Conservation (phyloP, 2,888 invertebrate genomes). For the Melolontha melolontha region DNA sequence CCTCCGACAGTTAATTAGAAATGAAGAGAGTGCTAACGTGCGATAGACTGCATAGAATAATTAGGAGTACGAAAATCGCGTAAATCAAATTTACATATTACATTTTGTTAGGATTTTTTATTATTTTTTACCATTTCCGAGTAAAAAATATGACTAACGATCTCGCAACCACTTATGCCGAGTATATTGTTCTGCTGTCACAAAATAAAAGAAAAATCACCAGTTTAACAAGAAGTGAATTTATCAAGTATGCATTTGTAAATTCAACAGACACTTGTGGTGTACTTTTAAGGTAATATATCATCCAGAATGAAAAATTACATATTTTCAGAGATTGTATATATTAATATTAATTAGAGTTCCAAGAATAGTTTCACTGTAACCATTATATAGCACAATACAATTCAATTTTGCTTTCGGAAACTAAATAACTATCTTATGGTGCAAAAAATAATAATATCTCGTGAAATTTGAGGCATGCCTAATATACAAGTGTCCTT, state of each 20-base stretch:
- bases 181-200: slow-evolving; percentile 1
- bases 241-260: neutral
- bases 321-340: too few species aligned
- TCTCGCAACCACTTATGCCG: neutral
- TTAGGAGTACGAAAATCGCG: slow-evolving; percentile 27
- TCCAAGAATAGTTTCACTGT: too few species aligned
- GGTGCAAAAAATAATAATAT: too few species aligned
- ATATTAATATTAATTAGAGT: too few species aligned
- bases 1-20: slow-evolving; percentile 55
- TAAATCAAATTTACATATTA: slow-evolving; percentile 4
- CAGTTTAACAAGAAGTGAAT: neutral
- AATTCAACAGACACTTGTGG: neutral
- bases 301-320: too few species aligned
- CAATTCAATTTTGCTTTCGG: too few species aligned
- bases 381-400: too few species aligned
- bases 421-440: too few species aligned
- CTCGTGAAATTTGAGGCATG: too few species aligned
- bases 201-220: slow-evolving; percentile 7
- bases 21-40: slow-evolving; percentile 47
- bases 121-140: neutral
- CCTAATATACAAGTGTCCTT: too few species aligned
- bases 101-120: neutral
- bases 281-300: neutral
- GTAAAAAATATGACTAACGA: slow-evolving; percentile 8
- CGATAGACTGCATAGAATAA: slow-evolving; percentile 48